A percentile compares a stretch with the other conserved stretches of the same genome.
Conservation (phyloP, 2,888 invertebrate genomes). For the Apodemia zela region DNA sequence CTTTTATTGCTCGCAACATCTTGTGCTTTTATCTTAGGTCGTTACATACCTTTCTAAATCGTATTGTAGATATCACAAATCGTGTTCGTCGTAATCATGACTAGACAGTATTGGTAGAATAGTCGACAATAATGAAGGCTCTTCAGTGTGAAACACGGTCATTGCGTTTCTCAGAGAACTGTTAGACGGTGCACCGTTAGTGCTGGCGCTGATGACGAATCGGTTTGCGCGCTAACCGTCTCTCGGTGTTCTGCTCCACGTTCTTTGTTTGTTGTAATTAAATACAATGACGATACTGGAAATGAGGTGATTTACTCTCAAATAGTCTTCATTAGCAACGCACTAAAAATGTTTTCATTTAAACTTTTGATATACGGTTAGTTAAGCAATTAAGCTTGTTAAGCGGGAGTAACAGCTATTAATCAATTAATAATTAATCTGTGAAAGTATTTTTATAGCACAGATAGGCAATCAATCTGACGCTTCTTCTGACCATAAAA, state of each 20-base stretch:
- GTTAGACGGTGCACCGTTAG: neutral
- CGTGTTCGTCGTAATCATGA: neutral
- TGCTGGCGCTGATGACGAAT: slow-evolving; percentile 1
- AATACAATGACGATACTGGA: slow-evolving; percentile 2
- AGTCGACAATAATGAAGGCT: slow-evolving; percentile 1
- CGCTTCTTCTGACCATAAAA: too few species aligned
- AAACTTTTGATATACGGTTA: neutral
- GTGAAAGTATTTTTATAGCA: neutral
- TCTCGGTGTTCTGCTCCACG: neutral
- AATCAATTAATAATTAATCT: neutral
- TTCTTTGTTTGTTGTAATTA: slow-evolving; percentile 1
- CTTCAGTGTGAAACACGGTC: slow-evolving; percentile 1
- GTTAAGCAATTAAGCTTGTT: neutral
- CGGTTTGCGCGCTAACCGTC: neutral
- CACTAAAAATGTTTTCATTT: neutral
- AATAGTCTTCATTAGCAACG: neutral
- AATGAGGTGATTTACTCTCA: slow-evolving; percentile 1
- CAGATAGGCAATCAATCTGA: too few species aligned
- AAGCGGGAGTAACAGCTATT: neutral
- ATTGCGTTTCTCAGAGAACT: neutral
- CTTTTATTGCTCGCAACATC: too few species aligned
- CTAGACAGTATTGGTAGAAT: neutral
- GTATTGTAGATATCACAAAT: neutral
- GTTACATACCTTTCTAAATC: too few species aligned
- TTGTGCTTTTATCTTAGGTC: too few species aligned